Evolutionary conservation across 2,113 vertebrate species (phyloP).

Genomic region (Cynoglossus semilaevis): DNA sequence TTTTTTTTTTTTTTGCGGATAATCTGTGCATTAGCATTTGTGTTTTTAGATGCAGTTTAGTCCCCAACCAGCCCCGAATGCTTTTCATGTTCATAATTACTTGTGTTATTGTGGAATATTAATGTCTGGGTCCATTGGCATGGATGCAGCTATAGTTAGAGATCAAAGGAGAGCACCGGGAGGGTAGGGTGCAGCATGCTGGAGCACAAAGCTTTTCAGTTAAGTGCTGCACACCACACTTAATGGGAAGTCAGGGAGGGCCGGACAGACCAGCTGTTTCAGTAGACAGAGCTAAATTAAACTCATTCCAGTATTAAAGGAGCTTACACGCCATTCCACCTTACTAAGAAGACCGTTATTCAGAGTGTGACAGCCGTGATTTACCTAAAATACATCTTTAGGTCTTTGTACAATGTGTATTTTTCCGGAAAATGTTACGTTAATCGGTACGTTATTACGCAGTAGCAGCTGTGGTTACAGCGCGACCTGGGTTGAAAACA

Average conservation of each 20-base stretch:
- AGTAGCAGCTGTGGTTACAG: too few species aligned
- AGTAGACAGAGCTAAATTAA: conserved; percentile 80
- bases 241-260: conserved; percentile 72
- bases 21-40: conserved; percentile 21
- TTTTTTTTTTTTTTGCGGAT: too few species aligned
- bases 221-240: conserved; percentile 73
- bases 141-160: conserved; percentile 78
- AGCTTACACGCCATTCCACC: conserved; percentile 76
- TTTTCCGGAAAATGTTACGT: background rate
- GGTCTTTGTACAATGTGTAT: conserved; percentile 33
- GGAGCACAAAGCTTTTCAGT: conserved; percentile 71
- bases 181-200: conserved; percentile 70
- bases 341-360: conserved; percentile 73
- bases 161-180: conserved; percentile 72
- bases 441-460: too few species aligned
- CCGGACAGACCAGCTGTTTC: conserved; percentile 53
- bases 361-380: conserved; percentile 71
- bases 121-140: conserved; percentile 73
- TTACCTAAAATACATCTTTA: conserved; percentile 74
- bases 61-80: conserved; percentile 56
- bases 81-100: conserved; percentile 75
- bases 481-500: too few species aligned
- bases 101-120: conserved; percentile 80
- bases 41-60: conserved; percentile 54
- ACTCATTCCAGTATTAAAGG: conserved; percentile 84